These are phyloP conservation scores for Botia kubotai DNA, from an alignment of 2,797 vertebrate species.

Conservation along the genomic window DNA sequence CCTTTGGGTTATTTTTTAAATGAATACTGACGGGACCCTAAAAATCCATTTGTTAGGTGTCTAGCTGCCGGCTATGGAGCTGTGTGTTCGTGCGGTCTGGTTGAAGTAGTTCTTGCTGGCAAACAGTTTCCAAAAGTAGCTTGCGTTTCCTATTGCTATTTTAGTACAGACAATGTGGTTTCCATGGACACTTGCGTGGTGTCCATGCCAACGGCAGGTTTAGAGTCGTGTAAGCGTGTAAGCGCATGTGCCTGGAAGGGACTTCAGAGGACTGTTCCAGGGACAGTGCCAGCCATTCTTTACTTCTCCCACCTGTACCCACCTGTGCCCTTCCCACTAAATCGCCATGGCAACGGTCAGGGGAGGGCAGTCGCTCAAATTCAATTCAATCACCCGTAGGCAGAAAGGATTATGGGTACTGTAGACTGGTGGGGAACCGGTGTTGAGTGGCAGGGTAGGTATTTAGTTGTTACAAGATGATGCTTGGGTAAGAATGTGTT, in stretches of 20 bases:
- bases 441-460: conserved; percentile 17
- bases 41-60: conserved; percentile 25
- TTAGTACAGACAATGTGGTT: conserved; percentile 63
- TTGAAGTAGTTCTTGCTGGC: conserved; percentile 38
- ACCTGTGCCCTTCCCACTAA: conserved; percentile 49
- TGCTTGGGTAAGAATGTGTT: not conserved
- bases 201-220: conserved; percentile 64
- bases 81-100: conserved; percentile 24
- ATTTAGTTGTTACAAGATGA: conserved; percentile 19
- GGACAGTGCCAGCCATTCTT: conserved; percentile 53
- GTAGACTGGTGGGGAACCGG: not conserved
- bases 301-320: conserved; percentile 54
- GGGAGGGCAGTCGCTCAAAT: conserved; percentile 39
- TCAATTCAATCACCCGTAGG: conserved; percentile 3
- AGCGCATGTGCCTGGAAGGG: conserved; percentile 23
- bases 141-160: conserved; percentile 59
- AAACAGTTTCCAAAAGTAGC: conserved; percentile 51
- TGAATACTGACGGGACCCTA: conserved; percentile 2
- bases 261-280: conserved; percentile 45
- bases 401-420: conserved; percentile 22
- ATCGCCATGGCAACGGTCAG: conserved; percentile 58
- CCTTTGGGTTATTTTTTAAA: conserved; percentile 15
- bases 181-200: conserved; percentile 63
- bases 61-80: conserved; percentile 18
- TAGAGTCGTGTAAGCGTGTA: conserved; percentile 46